Conservation (phyloP, 1,140 invertebrate species). For the Vanessa tameamea region DNA sequence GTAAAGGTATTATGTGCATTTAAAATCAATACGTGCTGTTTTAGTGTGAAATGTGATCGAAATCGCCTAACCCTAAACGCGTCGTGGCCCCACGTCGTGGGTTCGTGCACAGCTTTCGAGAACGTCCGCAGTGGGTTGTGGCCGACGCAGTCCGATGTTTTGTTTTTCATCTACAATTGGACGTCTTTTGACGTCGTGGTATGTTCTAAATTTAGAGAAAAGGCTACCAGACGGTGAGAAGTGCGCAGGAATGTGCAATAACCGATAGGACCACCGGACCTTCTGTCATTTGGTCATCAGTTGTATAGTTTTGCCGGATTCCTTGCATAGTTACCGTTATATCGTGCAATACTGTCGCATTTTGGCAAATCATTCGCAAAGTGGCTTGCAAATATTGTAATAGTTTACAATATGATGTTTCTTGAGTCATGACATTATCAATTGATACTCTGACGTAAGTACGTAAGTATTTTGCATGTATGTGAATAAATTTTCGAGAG, state of each 20-base stretch:
- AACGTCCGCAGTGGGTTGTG: conserved; percentile 70
- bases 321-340: conserved; percentile 55
- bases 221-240: conserved; percentile 59
- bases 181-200: conserved; percentile 75
- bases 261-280: conserved; percentile 46
- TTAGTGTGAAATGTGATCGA: conserved; percentile 76
- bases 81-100: conserved; percentile 78
- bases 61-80: conserved; percentile 76
- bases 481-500: conserved; percentile 45
- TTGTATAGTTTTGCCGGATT: conserved; percentile 48
- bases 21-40: conserved; percentile 73
- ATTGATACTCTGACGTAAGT: conserved; percentile 56
- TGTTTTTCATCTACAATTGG: conserved; percentile 76
- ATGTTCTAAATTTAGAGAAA: conserved; percentile 78
- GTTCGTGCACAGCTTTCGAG: conserved; percentile 71
- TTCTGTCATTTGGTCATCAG: conserved; percentile 54
- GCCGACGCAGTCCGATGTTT: conserved; percentile 69
- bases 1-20: conserved; percentile 78
- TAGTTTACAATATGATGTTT: conserved; percentile 40
- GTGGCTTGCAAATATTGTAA: conserved; percentile 14
- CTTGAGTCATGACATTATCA: conserved; percentile 56
- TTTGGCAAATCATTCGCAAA: conserved; percentile 6
- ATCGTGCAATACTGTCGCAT: conserved; percentile 25
- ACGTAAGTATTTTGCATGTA: conserved; percentile 41
- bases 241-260: conserved; percentile 64